phyloP scores from a whole-genome alignment of 2,113 vertebrate genomes.

The Chiloscyllium plagiosum region DNA sequence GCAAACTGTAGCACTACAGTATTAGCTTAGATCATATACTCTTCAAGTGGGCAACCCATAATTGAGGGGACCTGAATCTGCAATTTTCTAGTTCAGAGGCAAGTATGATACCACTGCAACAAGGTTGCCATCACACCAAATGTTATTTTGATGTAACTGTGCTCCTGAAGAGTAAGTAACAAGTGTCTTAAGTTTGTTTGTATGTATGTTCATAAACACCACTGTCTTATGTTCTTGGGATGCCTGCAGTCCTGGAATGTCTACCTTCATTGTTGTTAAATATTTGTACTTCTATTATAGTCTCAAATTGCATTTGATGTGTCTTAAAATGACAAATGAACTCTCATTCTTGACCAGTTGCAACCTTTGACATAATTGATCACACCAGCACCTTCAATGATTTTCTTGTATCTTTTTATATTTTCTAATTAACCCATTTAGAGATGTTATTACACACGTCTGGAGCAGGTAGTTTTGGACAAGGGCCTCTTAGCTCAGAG shows the following conservation, averaged over 20 bases:
- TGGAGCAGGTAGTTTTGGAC: too few species aligned
- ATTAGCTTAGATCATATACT: neutral
- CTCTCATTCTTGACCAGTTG: neutral
- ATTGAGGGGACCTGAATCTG: neutral
- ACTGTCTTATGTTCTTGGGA: neutral
- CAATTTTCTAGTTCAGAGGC: neutral
- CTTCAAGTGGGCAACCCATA: neutral
- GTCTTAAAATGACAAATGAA: neutral
- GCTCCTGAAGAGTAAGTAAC: neutral
- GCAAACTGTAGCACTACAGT: neutral
- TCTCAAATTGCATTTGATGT: neutral
- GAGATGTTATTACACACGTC: too few species aligned
- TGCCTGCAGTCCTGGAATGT: neutral
- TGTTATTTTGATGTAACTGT: neutral
- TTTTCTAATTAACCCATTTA: too few species aligned
- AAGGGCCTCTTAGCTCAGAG: too few species aligned
- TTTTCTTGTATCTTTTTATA: neutral
- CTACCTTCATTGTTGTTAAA: neutral
- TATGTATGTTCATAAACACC: neutral
- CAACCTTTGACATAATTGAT: neutral
- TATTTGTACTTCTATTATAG: neutral
- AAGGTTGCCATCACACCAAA: neutral
- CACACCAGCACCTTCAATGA: neutral
- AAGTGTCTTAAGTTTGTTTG: neutral
- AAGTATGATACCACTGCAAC: neutral